Base-by-base conservation (phyloP, 2,797 vertebrate species). In the Sebastes alutus region DNA sequence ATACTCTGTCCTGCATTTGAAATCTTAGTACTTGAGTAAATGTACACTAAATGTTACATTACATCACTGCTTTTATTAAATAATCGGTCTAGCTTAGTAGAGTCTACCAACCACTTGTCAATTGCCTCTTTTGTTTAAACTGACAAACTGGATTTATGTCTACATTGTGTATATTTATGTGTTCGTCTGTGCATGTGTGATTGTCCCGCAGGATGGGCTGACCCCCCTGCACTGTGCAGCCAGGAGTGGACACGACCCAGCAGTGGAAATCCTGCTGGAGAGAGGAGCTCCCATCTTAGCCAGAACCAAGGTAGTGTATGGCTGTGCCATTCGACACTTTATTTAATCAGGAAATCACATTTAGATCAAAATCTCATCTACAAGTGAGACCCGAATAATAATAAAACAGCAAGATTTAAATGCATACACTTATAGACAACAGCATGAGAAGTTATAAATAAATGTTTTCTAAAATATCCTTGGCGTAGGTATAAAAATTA, bases 151-250 rank as follows among this genome's bases (percentile, higher is more conserved):
- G 8, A 74, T 61, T 23, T 1, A 71, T 64, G 0, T 35, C 3
- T n/a, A 29, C 4, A 20, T 59, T 64, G 18, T 59, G 5, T 70
- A 10, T 65, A 5, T 42, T 8, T 61, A 8, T 33, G 0, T 75
- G 5, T 55, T 49, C 66, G 52, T 69, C 33, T 74, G 61, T 79
- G 58, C 55, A 20, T 86, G 30, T 89, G 77, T 84, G 13, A 63
- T 70, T 80, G 29, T 60, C 55, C 13, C 69, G 18, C 93, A 99
- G 98, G 98, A 99, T 70, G 98, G 98, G 18, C 92, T 99, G 82
- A 99, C 98, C 1, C 98, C 98, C 0, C 95, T 99, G 63, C 98
- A 99, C 82, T 99, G 98, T 85, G 98, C 98, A 54, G 98, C 98
- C 11, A 95, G 98, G 71, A 99, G 98, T 79, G 98, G 98, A 59